Evolutionary conservation across 2,797 vertebrate species (phyloP).

Genomic region (Rachycentron canadum): DNA sequence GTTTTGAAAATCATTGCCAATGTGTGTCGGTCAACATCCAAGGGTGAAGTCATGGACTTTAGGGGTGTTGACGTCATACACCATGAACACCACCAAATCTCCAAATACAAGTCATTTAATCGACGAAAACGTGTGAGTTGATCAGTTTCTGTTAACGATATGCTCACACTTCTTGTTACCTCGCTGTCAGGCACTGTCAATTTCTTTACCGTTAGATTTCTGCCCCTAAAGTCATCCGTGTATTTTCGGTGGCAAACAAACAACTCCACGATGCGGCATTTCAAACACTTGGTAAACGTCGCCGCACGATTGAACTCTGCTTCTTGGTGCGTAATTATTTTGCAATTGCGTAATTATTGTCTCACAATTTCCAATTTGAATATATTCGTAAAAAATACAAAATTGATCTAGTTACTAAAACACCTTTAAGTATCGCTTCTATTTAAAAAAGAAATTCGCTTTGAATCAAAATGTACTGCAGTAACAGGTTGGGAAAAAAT

Average conservation of each 20-base stretch:
- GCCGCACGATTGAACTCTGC: rapidly evolving
- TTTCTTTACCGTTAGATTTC: not conserved
- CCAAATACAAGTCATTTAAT: constrained; percentile 5
- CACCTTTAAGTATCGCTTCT: not conserved
- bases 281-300: not conserved
- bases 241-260: not conserved
- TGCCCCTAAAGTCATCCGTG: rapidly evolving
- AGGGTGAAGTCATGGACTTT: too few species aligned
- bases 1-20: not conserved
- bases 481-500: not conserved
- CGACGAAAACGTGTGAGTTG: not conserved
- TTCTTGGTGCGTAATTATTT: not conserved
- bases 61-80: too few species aligned
- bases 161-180: rapidly evolving
- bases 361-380: not conserved
- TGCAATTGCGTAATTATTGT: too few species aligned
- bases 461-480: not conserved
- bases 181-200: rapidly evolving
- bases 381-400: not conserved
- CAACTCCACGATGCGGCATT: constrained; percentile 10
- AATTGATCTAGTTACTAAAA: not conserved
- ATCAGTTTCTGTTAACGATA: not conserved
- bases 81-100: too few species aligned
- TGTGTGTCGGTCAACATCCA: not conserved
- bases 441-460: not conserved